Conservation (phyloP, 2,113 vertebrate genomes). For the Sinocyclocheilus anshuiensis region DNA sequence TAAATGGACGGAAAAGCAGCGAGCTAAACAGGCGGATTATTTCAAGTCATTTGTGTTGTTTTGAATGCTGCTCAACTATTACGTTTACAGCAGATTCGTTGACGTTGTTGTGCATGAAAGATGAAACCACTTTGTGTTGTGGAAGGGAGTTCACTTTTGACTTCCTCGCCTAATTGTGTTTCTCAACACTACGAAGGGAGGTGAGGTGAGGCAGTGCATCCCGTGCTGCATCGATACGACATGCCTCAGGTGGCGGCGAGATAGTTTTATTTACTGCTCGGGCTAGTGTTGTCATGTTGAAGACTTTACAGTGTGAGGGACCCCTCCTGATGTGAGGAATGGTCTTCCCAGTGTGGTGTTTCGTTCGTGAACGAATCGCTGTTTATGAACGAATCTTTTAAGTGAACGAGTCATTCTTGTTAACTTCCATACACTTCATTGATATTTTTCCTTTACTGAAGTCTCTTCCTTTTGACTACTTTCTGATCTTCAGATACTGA, state of each 20-base stretch:
- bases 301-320: background rate
- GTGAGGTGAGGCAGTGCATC: background rate
- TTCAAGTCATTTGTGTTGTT: background rate
- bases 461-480: background rate
- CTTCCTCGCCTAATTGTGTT: background rate
- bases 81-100: constrained; percentile 17
- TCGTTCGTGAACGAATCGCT: background rate
- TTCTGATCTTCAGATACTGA: background rate
- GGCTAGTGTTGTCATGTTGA: background rate
- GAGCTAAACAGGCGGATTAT: background rate
- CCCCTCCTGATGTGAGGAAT: constrained; percentile 15
- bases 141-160: constrained; percentile 14
- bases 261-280: background rate
- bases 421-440: background rate
- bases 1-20: background rate
- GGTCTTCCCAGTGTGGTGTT: constrained; percentile 22
- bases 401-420: background rate
- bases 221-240: background rate
- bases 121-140: constrained; percentile 36
- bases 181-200: background rate
- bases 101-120: constrained; percentile 35
- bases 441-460: background rate
- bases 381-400: constrained; percentile 3
- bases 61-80: background rate
- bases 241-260: background rate